Evolutionary conservation across 2,888 invertebrate species (phyloP), one percentile per base, ranked within the genome.

Genomic region (Hanleya hanleyi): DNA sequence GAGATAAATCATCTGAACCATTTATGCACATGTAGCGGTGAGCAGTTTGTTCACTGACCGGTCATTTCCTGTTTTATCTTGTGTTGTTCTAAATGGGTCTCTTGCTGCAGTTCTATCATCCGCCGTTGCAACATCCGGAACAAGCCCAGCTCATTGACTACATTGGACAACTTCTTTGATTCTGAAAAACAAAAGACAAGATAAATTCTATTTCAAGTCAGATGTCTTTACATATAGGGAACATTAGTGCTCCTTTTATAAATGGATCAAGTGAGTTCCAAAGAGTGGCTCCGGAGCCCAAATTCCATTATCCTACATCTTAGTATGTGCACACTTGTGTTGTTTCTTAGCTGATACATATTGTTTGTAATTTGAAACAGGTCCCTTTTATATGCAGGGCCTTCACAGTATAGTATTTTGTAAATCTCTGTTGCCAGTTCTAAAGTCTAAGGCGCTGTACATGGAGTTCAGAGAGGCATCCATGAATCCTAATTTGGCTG

Each of bases 141-240:
- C 12, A 68, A 9, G 3, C 68, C 68, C 50, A 68, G 32, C 15
- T 68, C 68, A 1, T 68, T 35, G 1, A 68, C 68, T 15, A 68
- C 41, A 38, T 26, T 68, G 32, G 49, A 35, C 18, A 68, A 18
- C 51, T 41, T 29, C 29, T n/a, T 50, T 12, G 68, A 50, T 22
- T 68, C 68, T 68, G 51, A 35, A 35, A 51, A 18, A 67, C 29
- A 22, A 64, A 18, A 51, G 26, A 7, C 18, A 51, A 22, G 22
- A 18, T 51, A 51, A 51, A 22, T 22, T 7, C 26, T 22, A 51
- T 51, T 22, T 7, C 22, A 51, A 51, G 26, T 22, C 22, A 9
- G 9, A 15, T 51, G 57, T 18, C 9, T 7, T 18, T 26, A 15
- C 64, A 32, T 12, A 15, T 12, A 64, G 64, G 12, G 35, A 7